phyloP scores from a whole-genome alignment of 53 echinoderm and acorn worm species.

The Patiria pectinifera region DNA sequence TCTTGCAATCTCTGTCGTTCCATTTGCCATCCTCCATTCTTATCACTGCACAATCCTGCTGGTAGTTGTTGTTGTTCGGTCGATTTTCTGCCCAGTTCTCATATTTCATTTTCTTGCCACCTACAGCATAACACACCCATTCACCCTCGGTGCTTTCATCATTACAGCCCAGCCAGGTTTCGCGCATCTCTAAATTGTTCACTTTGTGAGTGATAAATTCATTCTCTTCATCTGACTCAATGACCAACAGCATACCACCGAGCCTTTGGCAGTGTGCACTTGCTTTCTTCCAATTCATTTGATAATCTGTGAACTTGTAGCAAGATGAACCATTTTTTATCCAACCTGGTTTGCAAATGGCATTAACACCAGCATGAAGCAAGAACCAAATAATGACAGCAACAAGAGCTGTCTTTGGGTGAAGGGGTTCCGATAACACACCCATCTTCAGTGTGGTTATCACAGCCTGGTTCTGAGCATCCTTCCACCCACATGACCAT shows the following conservation, averaged over 20 bases:
- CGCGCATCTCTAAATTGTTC: not conserved
- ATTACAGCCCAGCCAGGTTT: not conserved
- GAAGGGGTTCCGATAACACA: too few relatives aligned
- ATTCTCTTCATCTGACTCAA: not conserved
- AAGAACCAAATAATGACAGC: too few relatives aligned
- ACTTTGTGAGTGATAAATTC: not conserved
- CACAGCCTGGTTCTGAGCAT: too few relatives aligned
- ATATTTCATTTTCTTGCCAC: not conserved
- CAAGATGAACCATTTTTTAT: too few relatives aligned
- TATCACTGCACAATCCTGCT: not conserved
- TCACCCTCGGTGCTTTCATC: not conserved
- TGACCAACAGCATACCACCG: not conserved
- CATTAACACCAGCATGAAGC: too few relatives aligned
- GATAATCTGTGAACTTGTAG: too few relatives aligned
- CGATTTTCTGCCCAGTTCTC: not conserved
- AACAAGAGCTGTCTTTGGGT: too few relatives aligned
- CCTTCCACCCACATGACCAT: too few relatives aligned
- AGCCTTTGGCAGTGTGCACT: not conserved
- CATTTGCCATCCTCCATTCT: not conserved
- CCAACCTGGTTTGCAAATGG: too few relatives aligned
- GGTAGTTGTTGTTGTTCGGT: not conserved
- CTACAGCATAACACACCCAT: not conserved
- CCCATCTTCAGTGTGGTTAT: too few relatives aligned
- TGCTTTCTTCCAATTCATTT: not conserved
- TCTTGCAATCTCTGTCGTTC: not conserved